phyloP scores from a whole-genome alignment of 2,113 vertebrate species.

The Rhodinocichla rosea region DNA sequence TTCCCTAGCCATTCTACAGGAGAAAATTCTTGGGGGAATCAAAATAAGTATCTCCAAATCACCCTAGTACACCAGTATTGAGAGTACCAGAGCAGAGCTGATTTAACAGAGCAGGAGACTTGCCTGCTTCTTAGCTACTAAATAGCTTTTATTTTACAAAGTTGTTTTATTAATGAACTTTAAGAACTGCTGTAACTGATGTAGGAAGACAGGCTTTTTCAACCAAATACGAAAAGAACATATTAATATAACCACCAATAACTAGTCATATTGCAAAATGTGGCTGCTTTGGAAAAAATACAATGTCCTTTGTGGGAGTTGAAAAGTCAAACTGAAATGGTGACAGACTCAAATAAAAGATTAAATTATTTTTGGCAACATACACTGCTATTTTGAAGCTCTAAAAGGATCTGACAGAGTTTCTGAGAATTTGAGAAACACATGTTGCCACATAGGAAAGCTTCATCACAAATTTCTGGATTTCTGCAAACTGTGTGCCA shows the following conservation, averaged over 20 bases:
- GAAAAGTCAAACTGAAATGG: neutral
- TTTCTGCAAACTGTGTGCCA: neutral
- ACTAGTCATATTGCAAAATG: neutral
- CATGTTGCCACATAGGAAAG: neutral
- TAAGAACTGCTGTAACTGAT: neutral
- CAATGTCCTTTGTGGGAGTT: neutral
- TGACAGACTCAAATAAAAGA: neutral
- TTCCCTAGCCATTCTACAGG: neutral
- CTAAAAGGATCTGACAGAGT: neutral
- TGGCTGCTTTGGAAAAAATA: neutral
- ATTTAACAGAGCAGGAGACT: neutral
- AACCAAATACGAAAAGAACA: neutral
- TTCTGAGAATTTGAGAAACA: neutral
- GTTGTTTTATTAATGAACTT: neutral
- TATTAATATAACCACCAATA: neutral
- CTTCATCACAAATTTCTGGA: neutral
- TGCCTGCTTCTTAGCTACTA: neutral
- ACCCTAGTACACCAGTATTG: neutral
- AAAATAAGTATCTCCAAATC: neutral
- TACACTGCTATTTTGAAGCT: neutral
- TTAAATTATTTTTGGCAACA: neutral
- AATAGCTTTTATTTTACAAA: neutral
- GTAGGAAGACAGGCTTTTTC: neutral
- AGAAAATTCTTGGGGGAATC: neutral
- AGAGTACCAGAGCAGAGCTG: neutral